These are phyloP conservation scores for Eriosoma lanigerum DNA, from an alignment of 1,140 invertebrate species.

Conservation along the genomic window DNA sequence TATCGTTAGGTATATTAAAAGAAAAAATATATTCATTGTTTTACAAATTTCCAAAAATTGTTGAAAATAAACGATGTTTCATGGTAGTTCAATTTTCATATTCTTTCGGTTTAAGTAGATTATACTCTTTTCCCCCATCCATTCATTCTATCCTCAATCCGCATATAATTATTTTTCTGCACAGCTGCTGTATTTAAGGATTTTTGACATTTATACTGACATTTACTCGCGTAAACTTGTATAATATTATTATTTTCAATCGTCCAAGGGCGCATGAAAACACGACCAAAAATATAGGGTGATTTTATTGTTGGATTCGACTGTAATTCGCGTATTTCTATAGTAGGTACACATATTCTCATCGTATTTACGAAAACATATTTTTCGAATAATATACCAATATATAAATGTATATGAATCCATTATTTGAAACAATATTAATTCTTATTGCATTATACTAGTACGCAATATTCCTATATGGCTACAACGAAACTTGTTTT, in stretches of 20 bases:
- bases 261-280: background rate
- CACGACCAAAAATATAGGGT: background rate
- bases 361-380: background rate
- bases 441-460: too few relatives aligned
- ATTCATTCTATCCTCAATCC: background rate
- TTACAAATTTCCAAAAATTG: too few relatives aligned
- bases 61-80: too few relatives aligned
- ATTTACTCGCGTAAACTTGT: background rate
- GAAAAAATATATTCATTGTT: too few relatives aligned
- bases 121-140: background rate
- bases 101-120: too few relatives aligned
- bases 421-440: too few relatives aligned
- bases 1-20: too few relatives aligned
- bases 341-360: background rate
- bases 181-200: background rate
- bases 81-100: too few relatives aligned
- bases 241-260: background rate
- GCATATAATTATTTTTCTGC: background rate
- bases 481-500: too few relatives aligned
- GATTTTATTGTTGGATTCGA: slow-evolving; percentile 1
- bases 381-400: too few relatives aligned
- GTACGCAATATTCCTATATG: too few relatives aligned
- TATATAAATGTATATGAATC: too few relatives aligned
- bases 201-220: background rate
- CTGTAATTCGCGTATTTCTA: background rate